Conservation (phyloP, 2,888 invertebrate genomes). For the Euproctis similis region DNA sequence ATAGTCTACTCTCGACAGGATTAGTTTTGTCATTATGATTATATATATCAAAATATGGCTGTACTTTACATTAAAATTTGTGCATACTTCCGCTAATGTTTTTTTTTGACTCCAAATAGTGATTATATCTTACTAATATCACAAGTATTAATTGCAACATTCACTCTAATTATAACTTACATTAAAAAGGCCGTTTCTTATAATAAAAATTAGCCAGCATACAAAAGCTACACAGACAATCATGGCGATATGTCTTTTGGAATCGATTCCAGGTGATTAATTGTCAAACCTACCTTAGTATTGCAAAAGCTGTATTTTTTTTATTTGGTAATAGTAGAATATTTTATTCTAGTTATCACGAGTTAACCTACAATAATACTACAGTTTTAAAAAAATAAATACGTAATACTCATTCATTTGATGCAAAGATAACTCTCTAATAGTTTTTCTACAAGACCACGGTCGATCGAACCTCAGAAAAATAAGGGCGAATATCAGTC, state of each 20-base stretch:
- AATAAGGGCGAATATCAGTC: conserved; percentile 36
- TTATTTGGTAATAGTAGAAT: conserved; percentile 21
- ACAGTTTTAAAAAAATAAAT: conserved; percentile 58
- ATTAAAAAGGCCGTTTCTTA: conserved; percentile 25
- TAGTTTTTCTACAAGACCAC: conserved; percentile 17
- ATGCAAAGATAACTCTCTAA: conserved; percentile 40
- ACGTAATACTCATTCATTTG: conserved; percentile 44
- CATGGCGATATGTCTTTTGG: conserved; percentile 51
- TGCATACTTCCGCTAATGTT: conserved; percentile 38
- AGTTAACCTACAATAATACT: conserved; percentile 31
- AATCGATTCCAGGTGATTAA: too few relatives aligned
- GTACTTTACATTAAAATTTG: conserved; percentile 58
- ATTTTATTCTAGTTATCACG: conserved; percentile 33
- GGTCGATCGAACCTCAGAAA: conserved; percentile 16
- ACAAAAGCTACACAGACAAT: conserved; percentile 48
- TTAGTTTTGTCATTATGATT: conserved; percentile 41
- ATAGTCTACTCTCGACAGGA: too few relatives aligned
- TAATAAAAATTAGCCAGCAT: conserved; percentile 27
- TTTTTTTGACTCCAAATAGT: conserved; percentile 22
- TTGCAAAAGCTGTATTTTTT: conserved; percentile 22
- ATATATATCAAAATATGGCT: conserved; percentile 65
- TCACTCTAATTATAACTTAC: conserved; percentile 39
- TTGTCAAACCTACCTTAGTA: conserved; percentile 8
- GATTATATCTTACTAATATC: conserved; percentile 60
- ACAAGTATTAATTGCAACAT: conserved; percentile 63